Base-by-base conservation (phyloP, 2,888 invertebrate species). In the Brenthis daphne region DNA sequence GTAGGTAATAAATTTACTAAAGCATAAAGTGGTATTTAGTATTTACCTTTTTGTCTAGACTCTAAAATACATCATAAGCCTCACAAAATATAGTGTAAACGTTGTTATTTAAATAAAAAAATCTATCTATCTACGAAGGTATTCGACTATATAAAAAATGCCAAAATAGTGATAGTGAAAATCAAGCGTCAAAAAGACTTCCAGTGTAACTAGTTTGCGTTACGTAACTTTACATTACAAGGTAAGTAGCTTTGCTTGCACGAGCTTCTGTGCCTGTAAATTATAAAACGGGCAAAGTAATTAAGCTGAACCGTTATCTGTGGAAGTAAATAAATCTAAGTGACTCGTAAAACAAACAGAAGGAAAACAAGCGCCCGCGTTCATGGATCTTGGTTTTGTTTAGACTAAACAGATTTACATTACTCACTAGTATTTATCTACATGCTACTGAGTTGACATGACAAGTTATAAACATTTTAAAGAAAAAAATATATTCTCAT, bases 261-360 rank as follows among this genome's bases (percentile, higher is more conserved):
- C 54, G 43, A 64, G 16, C 47, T 43, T 66, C 69, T 73, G 54
- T 56, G 64, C 67, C 56, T 64, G 76, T 81, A 83, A 85, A 87
- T 63, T 83, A 85, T 79, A 78, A 81, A 84, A 76, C 84, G 82
- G 83, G 76, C 82, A 80, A 81, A 82, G 86, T 82, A 87, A 87
- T 88, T 84, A 88, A 88, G 85, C 76, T 29, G 76, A 80, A 82
- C 87, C 83, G 88, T 85, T 88, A 88, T 85, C 81, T 83, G 74
- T 76, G 78, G 78, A 83, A 84, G 83, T 83, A 86, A 85, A 86
- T 87, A 88, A 83, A 86, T 85, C 80, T 79, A 76, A 79, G 77
- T 79, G 77, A 78, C 82, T 82, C 81, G 81, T 86, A 82, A 86
- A 86, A 80, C 80, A 83, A 86, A 86, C 83, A 82, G 75, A 76